phyloP scores from a whole-genome alignment of 2,797 vertebrate genomes.

The Thripadectes ignobilis region DNA sequence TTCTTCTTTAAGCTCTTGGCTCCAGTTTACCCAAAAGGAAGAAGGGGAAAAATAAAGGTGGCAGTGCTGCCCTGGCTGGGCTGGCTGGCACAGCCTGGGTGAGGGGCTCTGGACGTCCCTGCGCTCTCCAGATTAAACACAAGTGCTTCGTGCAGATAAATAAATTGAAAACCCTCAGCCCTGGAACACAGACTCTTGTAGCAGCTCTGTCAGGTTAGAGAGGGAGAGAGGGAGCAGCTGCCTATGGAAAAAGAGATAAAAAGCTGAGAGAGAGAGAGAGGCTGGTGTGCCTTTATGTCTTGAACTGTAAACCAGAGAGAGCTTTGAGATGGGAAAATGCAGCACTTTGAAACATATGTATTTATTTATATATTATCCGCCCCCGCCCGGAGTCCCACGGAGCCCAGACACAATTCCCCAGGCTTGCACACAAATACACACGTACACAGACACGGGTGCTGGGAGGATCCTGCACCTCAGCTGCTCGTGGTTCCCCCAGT shows the following conservation, averaged over 20 bases:
- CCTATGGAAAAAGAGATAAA: constrained; percentile 39
- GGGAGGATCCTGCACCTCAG: background rate
- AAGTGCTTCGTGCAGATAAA: constrained; percentile 58
- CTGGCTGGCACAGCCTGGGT: background rate
- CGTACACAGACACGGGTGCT: background rate
- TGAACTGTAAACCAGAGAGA: background rate
- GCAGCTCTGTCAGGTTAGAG: background rate
- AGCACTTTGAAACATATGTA: background rate
- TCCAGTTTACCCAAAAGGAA: background rate
- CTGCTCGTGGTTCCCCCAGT: fast-evolving
- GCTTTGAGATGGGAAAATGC: background rate
- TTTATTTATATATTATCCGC: background rate
- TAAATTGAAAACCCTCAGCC: constrained; percentile 36
- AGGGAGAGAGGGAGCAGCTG: constrained; percentile 27
- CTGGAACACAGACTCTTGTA: background rate
- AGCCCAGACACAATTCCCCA: background rate
- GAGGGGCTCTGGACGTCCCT: background rate
- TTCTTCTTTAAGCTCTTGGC: background rate
- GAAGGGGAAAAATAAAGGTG: fast-evolving
- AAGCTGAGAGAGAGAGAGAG: background rate
- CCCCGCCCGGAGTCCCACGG: background rate
- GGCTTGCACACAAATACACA: background rate
- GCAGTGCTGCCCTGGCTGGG: background rate
- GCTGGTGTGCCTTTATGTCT: background rate
- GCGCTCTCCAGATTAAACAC: background rate